A percentile compares a stretch with the other conserved stretches of the same genome.
Conservation (phyloP, 2,113 vertebrate genomes). For the Ceyx melanurus region DNA sequence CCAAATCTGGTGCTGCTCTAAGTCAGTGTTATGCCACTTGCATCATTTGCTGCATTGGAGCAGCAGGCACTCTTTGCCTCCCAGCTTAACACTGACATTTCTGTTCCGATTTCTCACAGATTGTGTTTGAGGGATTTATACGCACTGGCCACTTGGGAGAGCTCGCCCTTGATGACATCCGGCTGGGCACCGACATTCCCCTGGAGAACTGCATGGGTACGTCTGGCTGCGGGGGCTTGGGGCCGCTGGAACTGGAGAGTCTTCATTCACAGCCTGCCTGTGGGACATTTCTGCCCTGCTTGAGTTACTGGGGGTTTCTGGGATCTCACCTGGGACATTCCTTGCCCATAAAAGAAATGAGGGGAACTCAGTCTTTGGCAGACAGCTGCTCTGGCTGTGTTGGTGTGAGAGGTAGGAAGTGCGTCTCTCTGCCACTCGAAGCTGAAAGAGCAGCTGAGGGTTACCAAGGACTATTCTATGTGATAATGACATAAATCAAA, state of each 20-base stretch:
- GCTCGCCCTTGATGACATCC: slow-evolving; percentile 93
- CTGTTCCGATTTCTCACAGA: slow-evolving; percentile 73
- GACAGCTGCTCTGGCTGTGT: background rate
- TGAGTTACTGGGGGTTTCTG: background rate
- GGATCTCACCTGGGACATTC: background rate
- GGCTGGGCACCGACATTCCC: slow-evolving; percentile 86
- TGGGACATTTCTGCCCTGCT: background rate
- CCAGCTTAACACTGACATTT: background rate
- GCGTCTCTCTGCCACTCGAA: background rate
- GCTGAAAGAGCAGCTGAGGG: slow-evolving; percentile 1
- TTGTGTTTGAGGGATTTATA: slow-evolving; percentile 93
- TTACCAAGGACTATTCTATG: background rate
- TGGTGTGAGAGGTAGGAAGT: background rate
- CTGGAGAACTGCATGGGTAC: slow-evolving; percentile 93
- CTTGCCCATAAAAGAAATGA: background rate
- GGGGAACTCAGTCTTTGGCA: background rate
- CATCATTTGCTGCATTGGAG: background rate
- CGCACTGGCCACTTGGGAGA: slow-evolving; percentile 84
- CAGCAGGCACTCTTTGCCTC: background rate
- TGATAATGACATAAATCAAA: slow-evolving; percentile 27
- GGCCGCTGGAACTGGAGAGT: background rate
- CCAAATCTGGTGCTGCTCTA: background rate
- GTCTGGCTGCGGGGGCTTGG: fast-evolving
- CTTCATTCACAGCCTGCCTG: background rate
- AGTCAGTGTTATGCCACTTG: background rate